Percentiles rank a stretch among this genome's conserved stretches.
phyloP scores from a whole-genome alignment of 2,797 vertebrate species.

The Leptodactylus fallax region DNA sequence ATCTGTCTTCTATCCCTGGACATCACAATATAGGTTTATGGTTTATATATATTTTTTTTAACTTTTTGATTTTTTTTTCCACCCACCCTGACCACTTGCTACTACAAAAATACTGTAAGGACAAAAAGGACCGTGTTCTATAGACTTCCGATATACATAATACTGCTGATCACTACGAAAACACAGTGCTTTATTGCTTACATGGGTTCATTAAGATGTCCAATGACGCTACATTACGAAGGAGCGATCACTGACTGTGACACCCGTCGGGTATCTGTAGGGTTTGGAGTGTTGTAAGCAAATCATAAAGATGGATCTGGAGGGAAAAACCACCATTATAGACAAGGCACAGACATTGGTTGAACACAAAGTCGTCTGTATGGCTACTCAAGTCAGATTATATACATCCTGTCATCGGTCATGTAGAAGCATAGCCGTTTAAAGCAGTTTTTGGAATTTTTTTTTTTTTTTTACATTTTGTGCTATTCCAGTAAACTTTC shows the following conservation, averaged over 20 bases:
- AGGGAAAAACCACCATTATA: constrained; percentile 20
- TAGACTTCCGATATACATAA: constrained; percentile 32
- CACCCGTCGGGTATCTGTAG: not conserved
- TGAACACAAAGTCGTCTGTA: constrained; percentile 33
- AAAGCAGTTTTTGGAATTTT: constrained; percentile 24
- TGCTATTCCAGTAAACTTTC: constrained; percentile 56
- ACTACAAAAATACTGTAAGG: constrained; percentile 38
- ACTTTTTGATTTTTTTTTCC: not conserved
- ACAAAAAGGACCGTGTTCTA: not conserved
- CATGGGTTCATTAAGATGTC: not conserved
- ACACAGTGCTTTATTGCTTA: constrained; percentile 56
- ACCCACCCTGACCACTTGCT: not conserved
- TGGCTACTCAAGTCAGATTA: constrained; percentile 54
- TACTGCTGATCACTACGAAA: constrained; percentile 22
- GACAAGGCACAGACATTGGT: constrained; percentile 53
- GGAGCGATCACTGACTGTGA: not conserved
- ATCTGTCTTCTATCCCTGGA: not conserved
- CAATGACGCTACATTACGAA: constrained; percentile 13
- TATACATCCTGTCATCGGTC: constrained; percentile 33
- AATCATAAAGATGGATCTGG: constrained; percentile 6
- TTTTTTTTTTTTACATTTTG: constrained; percentile 29
- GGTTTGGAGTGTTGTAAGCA: constrained; percentile 18
- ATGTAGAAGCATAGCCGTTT: not conserved
- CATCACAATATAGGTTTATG: not conserved
- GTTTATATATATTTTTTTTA: not conserved